These are phyloP conservation scores for Scomberomorus guttatus DNA, from an alignment of 2,797 vertebrate species.

Conservation along the genomic window DNA sequence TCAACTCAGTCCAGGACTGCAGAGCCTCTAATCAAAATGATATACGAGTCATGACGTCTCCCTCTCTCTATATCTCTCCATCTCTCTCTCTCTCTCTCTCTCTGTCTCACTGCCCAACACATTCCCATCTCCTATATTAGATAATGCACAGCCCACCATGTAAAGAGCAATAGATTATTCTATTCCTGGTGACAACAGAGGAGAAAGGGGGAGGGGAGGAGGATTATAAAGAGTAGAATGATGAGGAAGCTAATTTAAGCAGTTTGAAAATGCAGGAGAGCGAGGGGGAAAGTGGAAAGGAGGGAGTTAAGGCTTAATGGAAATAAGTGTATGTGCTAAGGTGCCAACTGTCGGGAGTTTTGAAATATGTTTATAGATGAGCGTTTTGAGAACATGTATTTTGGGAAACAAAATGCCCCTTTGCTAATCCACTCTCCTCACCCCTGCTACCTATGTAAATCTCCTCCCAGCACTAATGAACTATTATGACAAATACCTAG, in stretches of 20 bases:
- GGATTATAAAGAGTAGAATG: slow-evolving; percentile 69
- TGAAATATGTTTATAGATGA: slow-evolving; percentile 48
- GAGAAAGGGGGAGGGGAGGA: slow-evolving; percentile 34
- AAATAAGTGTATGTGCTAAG: slow-evolving; percentile 54
- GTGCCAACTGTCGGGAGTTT: slow-evolving; percentile 56
- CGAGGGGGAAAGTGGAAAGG: background rate
- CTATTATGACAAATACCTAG: slow-evolving; percentile 67
- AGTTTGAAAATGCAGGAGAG: slow-evolving; percentile 58
- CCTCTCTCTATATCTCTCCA: slow-evolving; percentile 39
- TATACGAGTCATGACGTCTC: slow-evolving; percentile 62
- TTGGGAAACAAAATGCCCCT: slow-evolving; percentile 47
- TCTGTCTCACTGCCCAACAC: slow-evolving; percentile 64
- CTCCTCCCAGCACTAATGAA: slow-evolving; percentile 71
- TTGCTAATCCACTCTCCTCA: slow-evolving; percentile 56
- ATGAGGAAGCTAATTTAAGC: slow-evolving; percentile 77
- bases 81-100: slow-evolving; percentile 38
- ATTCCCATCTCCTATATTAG: slow-evolving; percentile 76
- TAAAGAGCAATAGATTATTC: slow-evolving; percentile 78
- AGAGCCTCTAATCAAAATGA: slow-evolving; percentile 73
- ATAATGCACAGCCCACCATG: slow-evolving; percentile 72
- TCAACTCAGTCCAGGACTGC: slow-evolving; percentile 63
- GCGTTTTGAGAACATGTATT: slow-evolving; percentile 42
- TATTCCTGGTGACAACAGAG: slow-evolving; percentile 75
- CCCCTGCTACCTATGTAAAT: slow-evolving; percentile 58
- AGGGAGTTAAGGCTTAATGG: slow-evolving; percentile 50